phyloP scores from a whole-genome alignment of 2,888 invertebrate genomes.

The Sabellastarte sp. region DNA sequence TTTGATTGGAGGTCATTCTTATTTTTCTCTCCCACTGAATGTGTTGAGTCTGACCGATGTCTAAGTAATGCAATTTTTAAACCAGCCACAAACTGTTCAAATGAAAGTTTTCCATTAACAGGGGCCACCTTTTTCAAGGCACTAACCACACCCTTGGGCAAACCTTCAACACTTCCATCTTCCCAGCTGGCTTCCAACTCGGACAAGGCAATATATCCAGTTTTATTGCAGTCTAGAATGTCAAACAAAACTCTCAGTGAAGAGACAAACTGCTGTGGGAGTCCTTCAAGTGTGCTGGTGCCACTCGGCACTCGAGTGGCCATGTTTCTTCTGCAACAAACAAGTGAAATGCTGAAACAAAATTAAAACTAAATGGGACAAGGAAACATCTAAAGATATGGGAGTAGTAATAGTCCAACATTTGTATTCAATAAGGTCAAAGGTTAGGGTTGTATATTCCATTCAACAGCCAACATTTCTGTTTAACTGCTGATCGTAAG shows the following conservation, averaged over 20 bases:
- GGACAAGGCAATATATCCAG: neutral
- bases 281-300: neutral
- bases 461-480: no score
- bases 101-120: neutral
- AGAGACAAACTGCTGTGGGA: neutral
- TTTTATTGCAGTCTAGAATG: neutral
- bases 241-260: neutral
- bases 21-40: no score
- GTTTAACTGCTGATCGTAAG: no score
- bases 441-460: no score
- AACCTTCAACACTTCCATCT: neutral
- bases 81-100: neutral
- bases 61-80: neutral
- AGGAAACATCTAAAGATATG: no score
- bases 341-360: no score
- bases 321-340: no score
- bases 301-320: no score
- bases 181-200: neutral
- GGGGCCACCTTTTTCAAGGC: neutral
- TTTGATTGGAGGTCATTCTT: no score
- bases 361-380: no score
- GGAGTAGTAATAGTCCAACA: no score
- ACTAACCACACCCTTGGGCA: neutral
- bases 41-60: neutral
- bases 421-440: no score